Conservation (phyloP, 2,888 invertebrate genomes). For the Callosobruchus maculatus region DNA sequence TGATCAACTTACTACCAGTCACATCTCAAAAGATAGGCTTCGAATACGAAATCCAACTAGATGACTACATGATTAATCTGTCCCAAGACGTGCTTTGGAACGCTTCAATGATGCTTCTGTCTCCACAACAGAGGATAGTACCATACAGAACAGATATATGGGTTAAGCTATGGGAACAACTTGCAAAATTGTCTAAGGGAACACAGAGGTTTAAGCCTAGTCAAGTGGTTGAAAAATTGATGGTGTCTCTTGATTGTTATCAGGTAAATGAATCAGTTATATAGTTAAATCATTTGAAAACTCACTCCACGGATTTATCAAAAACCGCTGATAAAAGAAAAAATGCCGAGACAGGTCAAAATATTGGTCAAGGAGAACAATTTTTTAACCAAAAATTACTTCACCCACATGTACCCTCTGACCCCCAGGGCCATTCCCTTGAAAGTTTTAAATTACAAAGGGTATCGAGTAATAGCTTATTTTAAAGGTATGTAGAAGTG, state of each 20-base stretch:
- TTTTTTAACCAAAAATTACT: too few species aligned
- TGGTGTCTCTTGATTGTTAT: constrained; percentile 78
- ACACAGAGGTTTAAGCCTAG: constrained; percentile 63
- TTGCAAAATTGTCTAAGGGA: constrained; percentile 59
- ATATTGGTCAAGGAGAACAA: too few species aligned
- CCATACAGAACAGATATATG: constrained; percentile 79
- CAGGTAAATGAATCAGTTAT: constrained; percentile 51
- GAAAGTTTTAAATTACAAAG: too few species aligned
- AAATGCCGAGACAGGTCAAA: too few species aligned
- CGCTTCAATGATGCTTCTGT: constrained; percentile 76
- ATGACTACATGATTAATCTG: constrained; percentile 56
- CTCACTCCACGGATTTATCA: too few species aligned
- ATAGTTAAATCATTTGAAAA: background rate
- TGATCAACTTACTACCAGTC: constrained; percentile 69
- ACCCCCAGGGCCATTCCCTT: too few species aligned
- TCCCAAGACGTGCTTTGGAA: constrained; percentile 77
- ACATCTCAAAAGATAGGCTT: constrained; percentile 60
- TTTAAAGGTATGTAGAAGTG: too few species aligned
- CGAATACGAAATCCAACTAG: constrained; percentile 62
- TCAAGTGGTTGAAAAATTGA: constrained; percentile 72
- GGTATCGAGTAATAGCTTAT: too few species aligned
- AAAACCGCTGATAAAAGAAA: too few species aligned
- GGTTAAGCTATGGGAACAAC: constrained; percentile 76
- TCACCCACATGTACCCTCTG: too few species aligned
- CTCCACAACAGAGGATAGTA: constrained; percentile 79